These are phyloP conservation scores for Apocrypta bakeri DNA, from an alignment of 1,140 invertebrate species.

Conservation along the genomic window DNA sequence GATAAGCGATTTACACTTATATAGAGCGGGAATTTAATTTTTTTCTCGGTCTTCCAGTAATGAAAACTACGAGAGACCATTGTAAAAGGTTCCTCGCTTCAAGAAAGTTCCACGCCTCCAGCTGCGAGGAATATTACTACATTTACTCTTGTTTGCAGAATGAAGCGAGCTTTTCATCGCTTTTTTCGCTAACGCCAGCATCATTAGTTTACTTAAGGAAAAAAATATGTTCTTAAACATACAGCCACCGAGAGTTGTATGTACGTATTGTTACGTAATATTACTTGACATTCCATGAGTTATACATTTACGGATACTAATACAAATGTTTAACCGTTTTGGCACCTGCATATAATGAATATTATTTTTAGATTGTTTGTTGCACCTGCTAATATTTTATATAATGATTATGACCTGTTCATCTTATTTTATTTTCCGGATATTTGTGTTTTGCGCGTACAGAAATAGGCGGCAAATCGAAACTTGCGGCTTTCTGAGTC, in stretches of 20 bases:
- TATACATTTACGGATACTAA: neutral
- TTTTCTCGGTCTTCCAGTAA: neutral
- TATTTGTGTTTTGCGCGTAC: too few relatives aligned
- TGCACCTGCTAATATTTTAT: neutral
- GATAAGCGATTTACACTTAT: neutral
- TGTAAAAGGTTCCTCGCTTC: neutral
- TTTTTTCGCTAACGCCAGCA: too few relatives aligned
- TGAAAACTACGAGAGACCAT: neutral
- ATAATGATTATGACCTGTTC: neutral
- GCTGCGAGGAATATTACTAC: neutral
- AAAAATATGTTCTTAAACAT: too few relatives aligned
- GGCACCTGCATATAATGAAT: neutral
- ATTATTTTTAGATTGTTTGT: neutral
- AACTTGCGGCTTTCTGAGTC: too few relatives aligned
- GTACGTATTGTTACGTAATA: too few relatives aligned
- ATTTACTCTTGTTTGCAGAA: neutral
- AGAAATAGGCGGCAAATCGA: too few relatives aligned
- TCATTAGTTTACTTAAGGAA: too few relatives aligned
- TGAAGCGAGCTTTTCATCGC: too few relatives aligned
- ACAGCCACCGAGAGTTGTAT: too few relatives aligned
- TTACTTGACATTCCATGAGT: too few relatives aligned
- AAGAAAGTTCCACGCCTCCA: neutral
- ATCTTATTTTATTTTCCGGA: neutral
- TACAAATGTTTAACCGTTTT: neutral
- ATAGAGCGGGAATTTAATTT: neutral